A percentile compares a stretch with the other conserved stretches of the same genome.
Evolutionary conservation across 35 echinoderm and acorn worm genomes (phyloP).

Genomic region (Chiridota heheva): DNA sequence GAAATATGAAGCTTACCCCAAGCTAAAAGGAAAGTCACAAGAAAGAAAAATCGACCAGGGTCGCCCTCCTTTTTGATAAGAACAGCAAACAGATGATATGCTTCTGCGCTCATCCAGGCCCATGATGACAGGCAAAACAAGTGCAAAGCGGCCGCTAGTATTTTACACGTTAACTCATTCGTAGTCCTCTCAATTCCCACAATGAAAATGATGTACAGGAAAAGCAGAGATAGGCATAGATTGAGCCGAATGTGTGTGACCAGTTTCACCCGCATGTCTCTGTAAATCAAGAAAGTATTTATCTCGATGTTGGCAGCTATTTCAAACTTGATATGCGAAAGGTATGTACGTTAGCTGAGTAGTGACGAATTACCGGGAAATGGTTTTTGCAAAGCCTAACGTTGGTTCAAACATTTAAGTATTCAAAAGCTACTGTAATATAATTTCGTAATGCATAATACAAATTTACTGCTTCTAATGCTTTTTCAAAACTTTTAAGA

Average conservation of each 20-base stretch:
- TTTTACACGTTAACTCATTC: background rate
- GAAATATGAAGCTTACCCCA: too few species aligned
- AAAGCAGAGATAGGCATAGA: slow-evolving; percentile 9
- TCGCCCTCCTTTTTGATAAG: slow-evolving; percentile 14
- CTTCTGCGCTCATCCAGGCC: slow-evolving; percentile 36
- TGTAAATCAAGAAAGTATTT: too few species aligned
- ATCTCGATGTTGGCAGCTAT: too few species aligned
- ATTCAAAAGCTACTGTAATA: too few species aligned
- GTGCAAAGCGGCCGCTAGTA: slow-evolving; percentile 12
- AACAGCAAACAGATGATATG: slow-evolving; percentile 21
- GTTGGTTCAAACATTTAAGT: too few species aligned
- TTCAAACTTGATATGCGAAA: too few species aligned
- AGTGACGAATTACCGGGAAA: too few species aligned
- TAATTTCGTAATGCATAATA: too few species aligned
- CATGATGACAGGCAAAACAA: slow-evolving; percentile 39
- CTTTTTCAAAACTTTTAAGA: too few species aligned
- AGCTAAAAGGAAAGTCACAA: background rate
- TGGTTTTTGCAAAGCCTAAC: too few species aligned
- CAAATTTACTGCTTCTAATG: too few species aligned
- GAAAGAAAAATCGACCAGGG: background rate
- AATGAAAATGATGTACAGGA: slow-evolving; percentile 19
- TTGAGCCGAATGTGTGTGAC: slow-evolving; percentile 17
- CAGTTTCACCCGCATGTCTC: background rate
- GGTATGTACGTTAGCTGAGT: too few species aligned
- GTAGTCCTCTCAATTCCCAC: slow-evolving; percentile 11